Evolutionary conservation across 2,797 vertebrate species (phyloP).

Genomic region (Enteromius afrohamiltoni): DNA sequence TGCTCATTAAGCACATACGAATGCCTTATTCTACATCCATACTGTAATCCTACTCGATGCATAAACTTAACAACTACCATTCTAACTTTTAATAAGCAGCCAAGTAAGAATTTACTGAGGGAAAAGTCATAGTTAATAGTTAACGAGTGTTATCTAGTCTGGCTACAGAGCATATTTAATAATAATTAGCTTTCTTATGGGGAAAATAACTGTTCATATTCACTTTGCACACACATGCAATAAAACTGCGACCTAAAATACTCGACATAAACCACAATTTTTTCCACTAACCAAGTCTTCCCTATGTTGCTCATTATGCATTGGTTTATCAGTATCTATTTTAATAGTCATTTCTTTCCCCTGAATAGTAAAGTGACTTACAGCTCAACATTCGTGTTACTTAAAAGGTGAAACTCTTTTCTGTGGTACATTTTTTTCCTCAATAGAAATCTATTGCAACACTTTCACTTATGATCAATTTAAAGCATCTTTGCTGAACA

Average conservation of each 20-base stretch:
- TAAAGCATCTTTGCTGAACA: neutral
- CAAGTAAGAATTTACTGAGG: too few species aligned
- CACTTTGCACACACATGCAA: neutral
- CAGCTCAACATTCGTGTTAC: neutral
- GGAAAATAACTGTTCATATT: neutral
- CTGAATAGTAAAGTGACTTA: neutral
- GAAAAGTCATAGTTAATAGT: too few species aligned
- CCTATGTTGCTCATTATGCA: neutral
- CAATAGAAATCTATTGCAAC: neutral
- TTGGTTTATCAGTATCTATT: neutral
- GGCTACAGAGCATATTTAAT: neutral
- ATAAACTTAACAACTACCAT: too few species aligned
- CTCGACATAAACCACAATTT: neutral
- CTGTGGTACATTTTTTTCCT: neutral
- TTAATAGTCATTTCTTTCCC: neutral
- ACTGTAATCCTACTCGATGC: too few species aligned
- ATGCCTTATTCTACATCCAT: too few species aligned
- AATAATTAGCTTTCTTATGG: neutral
- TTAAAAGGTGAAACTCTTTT: neutral
- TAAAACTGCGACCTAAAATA: neutral
- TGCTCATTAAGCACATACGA: too few species aligned
- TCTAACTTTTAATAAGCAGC: too few species aligned
- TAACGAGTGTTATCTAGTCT: too few species aligned
- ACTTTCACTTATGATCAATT: neutral
- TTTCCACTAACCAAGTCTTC: neutral